Evolutionary conservation across 1,140 invertebrate genomes (phyloP).

Genomic region (Glossosoma conforme): DNA sequence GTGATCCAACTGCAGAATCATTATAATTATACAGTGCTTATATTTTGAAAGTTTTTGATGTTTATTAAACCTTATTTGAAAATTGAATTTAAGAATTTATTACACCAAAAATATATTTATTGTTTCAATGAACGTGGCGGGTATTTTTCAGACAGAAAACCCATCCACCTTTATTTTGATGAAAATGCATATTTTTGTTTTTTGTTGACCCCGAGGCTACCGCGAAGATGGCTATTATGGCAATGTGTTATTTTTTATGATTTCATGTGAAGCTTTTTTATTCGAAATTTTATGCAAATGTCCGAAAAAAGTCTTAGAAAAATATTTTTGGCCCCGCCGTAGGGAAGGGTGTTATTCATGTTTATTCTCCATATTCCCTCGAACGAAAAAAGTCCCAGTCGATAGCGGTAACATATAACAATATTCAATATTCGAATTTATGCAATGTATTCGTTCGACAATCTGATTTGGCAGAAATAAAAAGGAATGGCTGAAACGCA

Average conservation of each 20-base stretch:
- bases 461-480: slow-evolving; percentile 28
- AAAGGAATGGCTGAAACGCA: slow-evolving; percentile 9
- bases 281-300: slow-evolving; percentile 22
- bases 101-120: no score
- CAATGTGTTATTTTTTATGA: slow-evolving; percentile 25
- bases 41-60: no score
- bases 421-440: slow-evolving; percentile 32
- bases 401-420: slow-evolving; percentile 25
- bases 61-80: no score
- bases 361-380: slow-evolving; percentile 30
- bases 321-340: slow-evolving; percentile 13
- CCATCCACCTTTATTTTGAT: no score
- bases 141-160: no score
- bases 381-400: slow-evolving; percentile 19
- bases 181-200: neutral
- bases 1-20: no score
- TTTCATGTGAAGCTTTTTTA: slow-evolving; percentile 15
- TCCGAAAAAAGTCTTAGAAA: slow-evolving; percentile 1
- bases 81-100: no score
- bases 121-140: no score
- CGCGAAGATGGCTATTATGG: slow-evolving; percentile 13
- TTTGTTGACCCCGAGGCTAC: slow-evolving; percentile 1
- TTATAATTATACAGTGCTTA: no score
- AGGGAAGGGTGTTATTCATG: slow-evolving; percentile 26
- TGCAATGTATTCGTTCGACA: slow-evolving; percentile 30